Conservation (phyloP, 1,140 invertebrate genomes). For the Pseudomyrmex flavicornis region DNA sequence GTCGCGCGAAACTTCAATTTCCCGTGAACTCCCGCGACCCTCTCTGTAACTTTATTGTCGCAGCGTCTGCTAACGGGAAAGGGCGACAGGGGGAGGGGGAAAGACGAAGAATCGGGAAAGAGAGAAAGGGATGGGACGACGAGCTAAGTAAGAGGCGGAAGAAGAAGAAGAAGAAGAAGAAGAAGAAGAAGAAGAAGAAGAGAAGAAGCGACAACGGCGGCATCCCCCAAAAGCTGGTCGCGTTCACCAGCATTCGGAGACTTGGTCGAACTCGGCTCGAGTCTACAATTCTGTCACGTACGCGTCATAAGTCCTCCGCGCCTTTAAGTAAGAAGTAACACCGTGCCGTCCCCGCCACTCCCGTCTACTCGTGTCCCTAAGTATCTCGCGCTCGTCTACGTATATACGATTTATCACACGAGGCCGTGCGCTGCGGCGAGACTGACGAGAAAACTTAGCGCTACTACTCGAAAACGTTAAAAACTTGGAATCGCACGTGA, state of each 20-base stretch:
- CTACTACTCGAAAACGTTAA: slow-evolving; percentile 6
- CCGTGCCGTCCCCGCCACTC: slow-evolving; percentile 43
- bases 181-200: slow-evolving; percentile 59
- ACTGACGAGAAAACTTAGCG: background rate
- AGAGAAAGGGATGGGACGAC: slow-evolving; percentile 25
- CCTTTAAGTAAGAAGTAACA: slow-evolving; percentile 79
- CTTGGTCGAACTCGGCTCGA: background rate
- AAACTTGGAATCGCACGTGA: slow-evolving; percentile 3
- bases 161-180: slow-evolving; percentile 60
- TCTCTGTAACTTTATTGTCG: slow-evolving; percentile 71
- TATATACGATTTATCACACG: slow-evolving; percentile 48
- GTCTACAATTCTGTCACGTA: slow-evolving; percentile 78
- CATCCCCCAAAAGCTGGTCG: slow-evolving; percentile 28
- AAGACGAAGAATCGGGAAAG: slow-evolving; percentile 19
- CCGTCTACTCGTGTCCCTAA: slow-evolving; percentile 52
- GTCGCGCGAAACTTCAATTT: slow-evolving; percentile 76
- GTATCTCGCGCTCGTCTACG: slow-evolving; percentile 47
- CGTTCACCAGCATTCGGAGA: slow-evolving; percentile 42
- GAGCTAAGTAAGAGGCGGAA: slow-evolving; percentile 39
- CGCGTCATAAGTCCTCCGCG: slow-evolving; percentile 77
- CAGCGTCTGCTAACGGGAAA: slow-evolving; percentile 58
- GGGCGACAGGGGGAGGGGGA: background rate
- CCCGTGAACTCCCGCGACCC: slow-evolving; percentile 65
- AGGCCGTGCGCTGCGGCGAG: background rate
- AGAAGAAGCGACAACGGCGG: slow-evolving; percentile 29